Evolutionary conservation across 2,888 invertebrate species (phyloP), one percentile per base, ranked within the genome.

Genomic region (Tryphoninae sp.): DNA sequence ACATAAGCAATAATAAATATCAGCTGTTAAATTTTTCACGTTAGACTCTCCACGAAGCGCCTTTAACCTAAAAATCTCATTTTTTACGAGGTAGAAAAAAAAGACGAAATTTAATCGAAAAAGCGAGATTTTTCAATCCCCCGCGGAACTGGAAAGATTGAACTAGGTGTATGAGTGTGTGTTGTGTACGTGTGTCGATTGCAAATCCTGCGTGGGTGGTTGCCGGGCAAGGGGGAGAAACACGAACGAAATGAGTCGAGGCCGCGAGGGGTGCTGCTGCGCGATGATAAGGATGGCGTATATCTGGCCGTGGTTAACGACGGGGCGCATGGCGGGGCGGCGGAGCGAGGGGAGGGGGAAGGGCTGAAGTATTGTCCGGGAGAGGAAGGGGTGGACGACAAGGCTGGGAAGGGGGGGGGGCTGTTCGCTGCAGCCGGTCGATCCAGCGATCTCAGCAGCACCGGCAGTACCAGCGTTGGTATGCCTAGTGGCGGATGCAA

Each of bases 251-350:
- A 67, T 22, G 69, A 68, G 62, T 42, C 64, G 71, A 49, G 67
- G 53, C 26, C 59, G 19, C 45, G 64, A 26, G 76, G 80, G 80
- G 51, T 42, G 73, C 55, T 16, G 71, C 59, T 71, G 68, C 26
- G 64, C 45, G 40, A 55, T 33, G 74, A 74, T 74, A 79, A 74
- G 74, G 22, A 22, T 49, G 45, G 68, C 19, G 55, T 45, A 55
- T 16, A 55, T 33, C 33, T 55, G 19, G 22, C 55, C 8, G 16
- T 55, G 53, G 53, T 53, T 45, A n/a, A 16, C 33, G 22, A 16
- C 23, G 59, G 23, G 19, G 53, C 73, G 51, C 81, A 86, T 84
- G 85, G 84, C 33, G 33, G 7, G 84, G 84, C 83, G 84, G 83
- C 74, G 83, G 26, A 26, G 26, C 26, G 2, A 26, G 26, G 78